Conservation (phyloP, 1,140 invertebrate genomes). For the Anoplolepis gracilipes region DNA sequence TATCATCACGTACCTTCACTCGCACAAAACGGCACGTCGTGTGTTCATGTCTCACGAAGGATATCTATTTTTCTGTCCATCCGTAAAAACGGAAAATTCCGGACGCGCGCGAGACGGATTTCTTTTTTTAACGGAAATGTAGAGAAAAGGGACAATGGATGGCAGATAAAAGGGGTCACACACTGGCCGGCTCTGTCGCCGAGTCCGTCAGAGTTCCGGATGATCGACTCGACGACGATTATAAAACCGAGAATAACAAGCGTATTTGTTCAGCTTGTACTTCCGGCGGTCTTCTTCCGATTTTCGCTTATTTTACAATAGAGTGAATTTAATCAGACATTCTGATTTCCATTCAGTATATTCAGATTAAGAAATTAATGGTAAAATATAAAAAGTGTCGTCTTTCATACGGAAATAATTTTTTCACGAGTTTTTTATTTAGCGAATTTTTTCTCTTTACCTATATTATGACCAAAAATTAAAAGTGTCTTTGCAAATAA, state of each 20-base stretch:
- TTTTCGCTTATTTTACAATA: neutral
- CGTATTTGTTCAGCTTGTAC: conserved; percentile 9
- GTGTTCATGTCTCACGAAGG: conserved; percentile 9
- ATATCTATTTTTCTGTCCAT: conserved; percentile 48
- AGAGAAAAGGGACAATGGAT: conserved; percentile 47
- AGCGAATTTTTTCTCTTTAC: neutral
- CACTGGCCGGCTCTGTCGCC: neutral
- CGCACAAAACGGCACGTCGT: conserved; percentile 37
- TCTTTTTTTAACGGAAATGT: conserved; percentile 10
- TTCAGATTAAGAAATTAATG: neutral
- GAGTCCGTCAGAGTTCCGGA: conserved; percentile 34
- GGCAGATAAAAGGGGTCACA: conserved; percentile 19
- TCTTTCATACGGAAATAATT: neutral
- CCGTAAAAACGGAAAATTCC: conserved; percentile 53
- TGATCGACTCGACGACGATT: conserved; percentile 12
- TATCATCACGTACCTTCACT: conserved; percentile 33
- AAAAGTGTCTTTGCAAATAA: conserved; percentile 5
- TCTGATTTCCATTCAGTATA: neutral
- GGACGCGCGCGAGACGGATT: conserved; percentile 29
- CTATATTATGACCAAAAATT: neutral
- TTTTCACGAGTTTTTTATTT: neutral
- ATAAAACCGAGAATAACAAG: conserved; percentile 32
- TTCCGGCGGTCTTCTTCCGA: neutral
- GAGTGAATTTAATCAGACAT: neutral
- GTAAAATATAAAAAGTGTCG: neutral